Evolutionary conservation across 2,797 vertebrate species (phyloP).

Genomic region (Hydrolagus colliei): DNA sequence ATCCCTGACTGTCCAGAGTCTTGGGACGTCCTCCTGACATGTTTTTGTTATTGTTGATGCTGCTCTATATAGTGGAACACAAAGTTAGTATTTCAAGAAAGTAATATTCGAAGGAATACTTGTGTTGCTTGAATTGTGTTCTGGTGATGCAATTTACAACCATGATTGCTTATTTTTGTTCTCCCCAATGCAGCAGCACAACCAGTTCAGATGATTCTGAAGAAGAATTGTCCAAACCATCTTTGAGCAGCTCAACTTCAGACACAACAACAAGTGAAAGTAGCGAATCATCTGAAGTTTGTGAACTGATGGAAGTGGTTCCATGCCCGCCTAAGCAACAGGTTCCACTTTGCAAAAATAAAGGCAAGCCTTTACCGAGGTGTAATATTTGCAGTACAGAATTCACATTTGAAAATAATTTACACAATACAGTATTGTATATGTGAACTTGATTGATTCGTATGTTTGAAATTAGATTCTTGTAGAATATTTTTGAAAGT

Average conservation of each 20-base stretch:
- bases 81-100: background rate
- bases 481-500: too few species aligned
- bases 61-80: background rate
- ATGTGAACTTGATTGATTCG: background rate
- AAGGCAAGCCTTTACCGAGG: background rate
- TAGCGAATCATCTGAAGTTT: constrained; percentile 8
- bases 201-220: background rate
- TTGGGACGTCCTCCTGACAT: too few species aligned
- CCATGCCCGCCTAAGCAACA: background rate
- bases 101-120: background rate
- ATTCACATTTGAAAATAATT: constrained; percentile 6
- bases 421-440: background rate
- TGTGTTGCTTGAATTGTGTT: background rate
- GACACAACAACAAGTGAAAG: background rate
- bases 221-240: background rate
- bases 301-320: constrained; percentile 13
- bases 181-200: background rate
- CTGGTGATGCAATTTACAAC: background rate
- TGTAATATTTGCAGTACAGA: background rate
- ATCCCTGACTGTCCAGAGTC: too few species aligned
- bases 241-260: background rate
- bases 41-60: too few species aligned
- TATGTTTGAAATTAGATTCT: too few species aligned
- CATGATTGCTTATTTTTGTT: background rate
- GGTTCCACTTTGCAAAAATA: background rate